Percentiles rank a stretch among this genome's conserved stretches.
phyloP scores from a whole-genome alignment of 2,113 vertebrate species.

The Nestor notabilis region DNA sequence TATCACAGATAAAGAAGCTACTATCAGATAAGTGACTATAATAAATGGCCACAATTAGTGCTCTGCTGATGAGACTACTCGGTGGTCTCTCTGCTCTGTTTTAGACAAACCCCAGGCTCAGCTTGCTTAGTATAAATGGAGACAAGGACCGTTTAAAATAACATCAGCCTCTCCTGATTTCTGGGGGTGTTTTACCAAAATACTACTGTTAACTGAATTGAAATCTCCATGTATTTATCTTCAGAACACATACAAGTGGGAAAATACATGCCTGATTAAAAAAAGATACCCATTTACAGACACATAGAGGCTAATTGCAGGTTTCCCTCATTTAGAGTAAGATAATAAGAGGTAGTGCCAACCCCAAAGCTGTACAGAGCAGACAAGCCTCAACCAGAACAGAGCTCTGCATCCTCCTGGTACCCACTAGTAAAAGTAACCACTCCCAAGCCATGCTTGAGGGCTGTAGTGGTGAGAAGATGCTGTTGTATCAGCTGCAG shows the following conservation, averaged over 20 bases:
- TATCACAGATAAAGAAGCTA: slow-evolving; percentile 83
- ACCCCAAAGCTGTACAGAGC: fast-evolving
- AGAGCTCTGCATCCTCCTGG: neutral
- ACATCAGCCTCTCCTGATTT: slow-evolving; percentile 35
- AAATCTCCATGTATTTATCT: slow-evolving; percentile 23
- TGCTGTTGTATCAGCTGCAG: neutral
- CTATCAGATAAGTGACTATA: slow-evolving; percentile 91
- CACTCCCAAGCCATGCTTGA: neutral
- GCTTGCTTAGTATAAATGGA: slow-evolving; percentile 32
- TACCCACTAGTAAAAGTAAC: neutral
- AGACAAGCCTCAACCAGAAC: neutral
- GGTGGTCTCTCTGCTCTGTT: slow-evolving; percentile 82
- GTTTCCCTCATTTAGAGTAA: neutral
- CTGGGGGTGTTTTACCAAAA: neutral
- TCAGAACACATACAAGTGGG: neutral
- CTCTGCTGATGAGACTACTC: slow-evolving; percentile 79
- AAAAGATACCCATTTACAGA: neutral
- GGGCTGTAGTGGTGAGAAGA: neutral
- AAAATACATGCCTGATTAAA: neutral
- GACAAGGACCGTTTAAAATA: slow-evolving; percentile 46
- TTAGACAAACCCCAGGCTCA: slow-evolving; percentile 77
- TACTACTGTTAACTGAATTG: neutral
- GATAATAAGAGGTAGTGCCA: neutral
- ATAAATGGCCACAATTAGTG: slow-evolving; percentile 86
- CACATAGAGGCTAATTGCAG: neutral